Evolutionary conservation across 2,113 vertebrate genomes (phyloP).

Genomic region (Atlantisia rogersi): DNA sequence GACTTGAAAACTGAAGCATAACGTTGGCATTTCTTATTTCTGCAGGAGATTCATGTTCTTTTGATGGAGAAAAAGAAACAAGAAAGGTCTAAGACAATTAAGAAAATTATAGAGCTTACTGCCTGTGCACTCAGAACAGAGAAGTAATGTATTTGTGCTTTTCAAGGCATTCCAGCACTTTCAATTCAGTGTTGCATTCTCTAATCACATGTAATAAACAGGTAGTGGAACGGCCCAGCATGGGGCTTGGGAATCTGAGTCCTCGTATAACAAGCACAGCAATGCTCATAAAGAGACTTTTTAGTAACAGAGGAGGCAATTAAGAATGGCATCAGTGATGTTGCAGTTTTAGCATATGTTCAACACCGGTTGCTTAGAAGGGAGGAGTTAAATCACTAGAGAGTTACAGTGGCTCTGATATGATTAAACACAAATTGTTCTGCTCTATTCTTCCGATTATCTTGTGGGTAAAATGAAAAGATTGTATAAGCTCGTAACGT

Average conservation of each 20-base stretch:
- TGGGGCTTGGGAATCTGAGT: constrained; percentile 39
- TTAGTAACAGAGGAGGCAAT: constrained; percentile 58
- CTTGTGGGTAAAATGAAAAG: constrained; percentile 15
- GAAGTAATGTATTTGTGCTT: constrained; percentile 9
- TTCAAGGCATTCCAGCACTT: background rate
- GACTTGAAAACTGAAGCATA: background rate
- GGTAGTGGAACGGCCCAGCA: constrained; percentile 58
- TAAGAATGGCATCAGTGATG: constrained; percentile 37
- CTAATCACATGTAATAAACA: constrained; percentile 50
- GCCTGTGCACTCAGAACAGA: background rate
- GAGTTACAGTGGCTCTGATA: constrained; percentile 46
- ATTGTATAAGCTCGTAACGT: background rate
- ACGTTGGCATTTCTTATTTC: background rate
- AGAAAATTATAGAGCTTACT: background rate
- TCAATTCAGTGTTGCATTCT: background rate
- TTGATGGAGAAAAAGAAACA: background rate
- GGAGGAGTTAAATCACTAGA: constrained; percentile 44
- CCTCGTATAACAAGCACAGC: background rate
- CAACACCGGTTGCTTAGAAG: constrained; percentile 4
- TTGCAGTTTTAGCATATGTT: constrained; percentile 33
- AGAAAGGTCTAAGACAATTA: background rate
- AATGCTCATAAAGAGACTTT: constrained; percentile 61
- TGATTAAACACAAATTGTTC: constrained; percentile 57
- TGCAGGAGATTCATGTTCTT: background rate
- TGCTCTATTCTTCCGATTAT: constrained; percentile 24